Evolutionary conservation across 2,113 vertebrate species (phyloP).

Genomic region (Halcyon malimbica): DNA sequence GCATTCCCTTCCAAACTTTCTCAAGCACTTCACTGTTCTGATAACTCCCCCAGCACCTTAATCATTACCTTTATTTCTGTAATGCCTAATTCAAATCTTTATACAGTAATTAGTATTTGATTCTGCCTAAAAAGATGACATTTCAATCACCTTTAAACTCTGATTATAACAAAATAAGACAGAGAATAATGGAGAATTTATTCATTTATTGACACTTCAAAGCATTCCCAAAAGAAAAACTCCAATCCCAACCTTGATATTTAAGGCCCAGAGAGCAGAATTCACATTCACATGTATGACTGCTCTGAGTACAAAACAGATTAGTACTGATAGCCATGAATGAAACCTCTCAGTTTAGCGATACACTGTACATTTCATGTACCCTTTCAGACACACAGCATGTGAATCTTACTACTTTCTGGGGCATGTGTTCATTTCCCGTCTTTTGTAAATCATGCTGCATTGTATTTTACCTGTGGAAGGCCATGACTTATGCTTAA

Average conservation of each 20-base stretch:
- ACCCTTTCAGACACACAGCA: not conserved
- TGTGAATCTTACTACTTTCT: not conserved
- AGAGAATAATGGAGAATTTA: not conserved
- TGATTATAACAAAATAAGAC: not conserved
- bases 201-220: not conserved
- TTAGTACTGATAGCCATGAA: not conserved
- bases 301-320: not conserved
- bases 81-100: not conserved
- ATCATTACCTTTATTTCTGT: not conserved
- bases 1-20: not conserved
- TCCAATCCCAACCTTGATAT: not conserved
- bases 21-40: not conserved
- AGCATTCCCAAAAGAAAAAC: not conserved
- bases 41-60: not conserved
- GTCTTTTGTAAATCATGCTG: not conserved
- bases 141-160: not conserved
- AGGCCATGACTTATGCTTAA: not conserved
- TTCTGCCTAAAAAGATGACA: not conserved
- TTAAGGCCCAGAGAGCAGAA: not conserved
- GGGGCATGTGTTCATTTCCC: not conserved
- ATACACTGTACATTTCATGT: not conserved
- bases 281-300: not conserved
- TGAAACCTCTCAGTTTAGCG: accelerated
- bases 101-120: not conserved
- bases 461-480: not conserved